Evolutionary conservation across 92 coral and sea anemone species (phyloP).

Genomic region (Umimayanthus chanpuru): DNA sequence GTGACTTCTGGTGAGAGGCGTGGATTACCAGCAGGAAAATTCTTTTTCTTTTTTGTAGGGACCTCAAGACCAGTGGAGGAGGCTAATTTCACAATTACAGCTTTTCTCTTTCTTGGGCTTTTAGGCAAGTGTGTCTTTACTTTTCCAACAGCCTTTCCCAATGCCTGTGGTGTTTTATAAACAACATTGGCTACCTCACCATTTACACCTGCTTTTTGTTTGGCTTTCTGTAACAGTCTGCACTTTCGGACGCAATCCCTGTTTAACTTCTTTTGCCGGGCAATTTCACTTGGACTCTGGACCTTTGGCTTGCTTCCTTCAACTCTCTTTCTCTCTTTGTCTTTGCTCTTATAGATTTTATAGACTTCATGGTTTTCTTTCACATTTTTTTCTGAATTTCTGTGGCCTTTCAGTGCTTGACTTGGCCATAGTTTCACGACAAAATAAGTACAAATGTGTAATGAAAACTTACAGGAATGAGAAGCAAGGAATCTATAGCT

Average conservation of each 20-base stretch:
- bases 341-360: conserved; percentile 41
- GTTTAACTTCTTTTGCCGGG: conserved; percentile 35
- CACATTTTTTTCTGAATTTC: neutral
- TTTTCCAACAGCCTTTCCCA: conserved; percentile 65
- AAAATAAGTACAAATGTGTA: conserved; percentile 3
- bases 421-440: conserved; percentile 25
- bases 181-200: conserved; percentile 3
- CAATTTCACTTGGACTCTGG: conserved; percentile 53
- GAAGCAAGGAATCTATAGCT: conserved; percentile 34
- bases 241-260: conserved; percentile 44
- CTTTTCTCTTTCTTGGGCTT: too few species aligned
- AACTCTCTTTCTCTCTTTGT: conserved; percentile 57
- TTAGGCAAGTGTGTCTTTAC: conserved; percentile 65
- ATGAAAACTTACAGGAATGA: conserved; percentile 26
- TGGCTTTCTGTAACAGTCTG: conserved; percentile 44
- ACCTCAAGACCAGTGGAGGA: too few species aligned
- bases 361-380: conserved; percentile 32
- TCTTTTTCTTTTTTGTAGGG: too few species aligned
- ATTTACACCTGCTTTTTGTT: conserved; percentile 33
- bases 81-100: too few species aligned
- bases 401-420: conserved; percentile 20
- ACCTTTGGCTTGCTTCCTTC: conserved; percentile 59
- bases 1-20: conserved; percentile 54
- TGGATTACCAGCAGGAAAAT: too few species aligned
- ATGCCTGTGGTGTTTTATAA: conserved; percentile 62